phyloP scores from a whole-genome alignment of 2,888 invertebrate species.

The Apotomis turbidana region DNA sequence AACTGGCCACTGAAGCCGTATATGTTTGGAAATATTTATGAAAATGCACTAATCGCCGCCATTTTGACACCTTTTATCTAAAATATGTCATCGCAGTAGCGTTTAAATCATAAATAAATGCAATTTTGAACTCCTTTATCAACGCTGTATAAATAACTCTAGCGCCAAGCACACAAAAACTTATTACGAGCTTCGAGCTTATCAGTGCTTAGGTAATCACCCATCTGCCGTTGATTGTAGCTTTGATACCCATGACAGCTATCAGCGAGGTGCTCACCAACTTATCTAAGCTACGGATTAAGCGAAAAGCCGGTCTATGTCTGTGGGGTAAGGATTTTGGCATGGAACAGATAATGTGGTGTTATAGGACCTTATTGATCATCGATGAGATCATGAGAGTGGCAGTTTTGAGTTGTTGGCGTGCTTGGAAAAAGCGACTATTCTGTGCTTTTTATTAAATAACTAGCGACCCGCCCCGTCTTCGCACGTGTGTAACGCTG shows the following conservation, averaged over 20 bases:
- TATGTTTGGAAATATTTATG: no score
- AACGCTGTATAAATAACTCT: constrained; percentile 15
- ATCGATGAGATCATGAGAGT: constrained; percentile 7
- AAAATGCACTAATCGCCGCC: no score
- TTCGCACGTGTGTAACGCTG: no score
- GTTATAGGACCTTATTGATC: constrained; percentile 14
- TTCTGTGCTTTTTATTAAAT: background rate
- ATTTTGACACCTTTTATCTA: no score
- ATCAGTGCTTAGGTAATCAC: constrained; percentile 5
- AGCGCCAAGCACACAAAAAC: constrained; percentile 19
- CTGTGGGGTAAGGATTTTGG: background rate
- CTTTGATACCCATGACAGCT: constrained; percentile 23
- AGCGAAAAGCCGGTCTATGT: constrained; percentile 17
- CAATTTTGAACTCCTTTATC: background rate
- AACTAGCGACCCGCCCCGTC: no score
- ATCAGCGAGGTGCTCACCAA: constrained; percentile 7
- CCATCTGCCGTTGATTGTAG: constrained; percentile 27
- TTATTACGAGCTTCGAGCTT: constrained; percentile 15
- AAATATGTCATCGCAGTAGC: no score
- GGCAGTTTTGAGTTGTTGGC: constrained; percentile 17
- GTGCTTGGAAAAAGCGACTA: background rate
- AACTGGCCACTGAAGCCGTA: no score
- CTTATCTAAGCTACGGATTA: constrained; percentile 8
- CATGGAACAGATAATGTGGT: background rate
- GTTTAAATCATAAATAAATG: no score